Evolutionary conservation across 2,797 vertebrate species (phyloP).

Genomic region (Austrolebias charrua): DNA sequence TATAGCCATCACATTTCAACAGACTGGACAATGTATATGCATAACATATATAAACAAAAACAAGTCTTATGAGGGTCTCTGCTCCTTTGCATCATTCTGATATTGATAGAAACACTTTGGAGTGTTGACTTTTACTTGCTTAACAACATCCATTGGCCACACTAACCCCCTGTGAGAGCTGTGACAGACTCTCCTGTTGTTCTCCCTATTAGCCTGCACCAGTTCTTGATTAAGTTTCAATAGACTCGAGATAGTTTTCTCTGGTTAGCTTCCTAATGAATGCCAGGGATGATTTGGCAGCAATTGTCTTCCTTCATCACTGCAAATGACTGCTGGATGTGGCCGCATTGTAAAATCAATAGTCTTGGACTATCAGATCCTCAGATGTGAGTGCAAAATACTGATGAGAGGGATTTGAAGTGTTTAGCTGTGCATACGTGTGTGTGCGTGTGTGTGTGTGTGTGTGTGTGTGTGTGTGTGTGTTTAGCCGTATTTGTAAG

Average conservation of each 20-base stretch:
- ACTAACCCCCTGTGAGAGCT: slow-evolving; percentile 39
- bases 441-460: not conserved
- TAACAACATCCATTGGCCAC: slow-evolving; percentile 17
- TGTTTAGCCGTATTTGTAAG: not conserved
- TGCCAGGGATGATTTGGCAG: slow-evolving; percentile 69
- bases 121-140: slow-evolving; percentile 34
- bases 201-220: slow-evolving; percentile 55
- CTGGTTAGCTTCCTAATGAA: slow-evolving; percentile 68
- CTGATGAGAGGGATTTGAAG: slow-evolving; percentile 66
- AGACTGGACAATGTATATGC: slow-evolving; percentile 6
- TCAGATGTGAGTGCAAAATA: slow-evolving; percentile 51
- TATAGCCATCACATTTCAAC: slow-evolving; percentile 10
- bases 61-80: slow-evolving; percentile 2
- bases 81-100: not conserved
- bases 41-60: not conserved
- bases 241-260: slow-evolving; percentile 66
- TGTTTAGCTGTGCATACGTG: slow-evolving; percentile 44
- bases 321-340: slow-evolving; percentile 71
- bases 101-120: slow-evolving; percentile 22
- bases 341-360: slow-evolving; percentile 68
- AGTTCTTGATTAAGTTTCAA: slow-evolving; percentile 75
- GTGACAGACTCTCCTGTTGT: slow-evolving; percentile 47
- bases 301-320: slow-evolving; percentile 74
- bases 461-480: not conserved
- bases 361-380: slow-evolving; percentile 60